Evolutionary conservation across 2,888 invertebrate species (phyloP).

Genomic region (Quadriops clusia): DNA sequence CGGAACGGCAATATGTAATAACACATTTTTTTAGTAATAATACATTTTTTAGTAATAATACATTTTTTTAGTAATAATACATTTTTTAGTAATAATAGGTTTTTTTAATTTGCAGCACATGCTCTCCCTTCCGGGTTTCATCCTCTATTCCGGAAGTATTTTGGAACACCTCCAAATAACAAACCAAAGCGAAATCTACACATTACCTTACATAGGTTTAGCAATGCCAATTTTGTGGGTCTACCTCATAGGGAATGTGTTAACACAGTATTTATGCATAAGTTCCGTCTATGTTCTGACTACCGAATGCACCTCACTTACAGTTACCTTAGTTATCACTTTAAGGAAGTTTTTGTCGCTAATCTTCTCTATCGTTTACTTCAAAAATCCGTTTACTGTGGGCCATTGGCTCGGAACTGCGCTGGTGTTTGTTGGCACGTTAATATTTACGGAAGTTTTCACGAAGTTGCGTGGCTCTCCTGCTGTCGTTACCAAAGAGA

Average conservation of each 20-base stretch:
- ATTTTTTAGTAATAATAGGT: constrained; percentile 14
- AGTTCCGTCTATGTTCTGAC: constrained; percentile 90
- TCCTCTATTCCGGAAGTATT: constrained; percentile 67
- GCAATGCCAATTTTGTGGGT: constrained; percentile 62
- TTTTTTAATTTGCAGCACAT: constrained; percentile 56
- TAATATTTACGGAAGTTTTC: constrained; percentile 74
- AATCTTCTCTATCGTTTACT: constrained; percentile 90
- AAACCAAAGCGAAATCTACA: constrained; percentile 46
- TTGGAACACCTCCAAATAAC: constrained; percentile 64
- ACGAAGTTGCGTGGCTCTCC: too few species aligned
- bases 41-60: too few species aligned
- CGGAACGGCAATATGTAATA: too few species aligned
- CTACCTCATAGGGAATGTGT: constrained; percentile 67
- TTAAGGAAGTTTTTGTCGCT: constrained; percentile 90
- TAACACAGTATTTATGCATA: constrained; percentile 90
- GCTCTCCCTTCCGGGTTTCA: constrained; percentile 80
- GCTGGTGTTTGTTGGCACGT: constrained; percentile 84
- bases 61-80: too few species aligned
- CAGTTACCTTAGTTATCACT: constrained; percentile 92
- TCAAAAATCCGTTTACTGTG: constrained; percentile 84
- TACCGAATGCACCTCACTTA: constrained; percentile 85
- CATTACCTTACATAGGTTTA: constrained; percentile 48
- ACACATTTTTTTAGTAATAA: too few species aligned
- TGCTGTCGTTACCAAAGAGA: too few species aligned
- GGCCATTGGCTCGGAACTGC: constrained; percentile 86